Evolutionary conservation across 2,113 vertebrate species (phyloP).

Genomic region (Colaptes auratus): DNA sequence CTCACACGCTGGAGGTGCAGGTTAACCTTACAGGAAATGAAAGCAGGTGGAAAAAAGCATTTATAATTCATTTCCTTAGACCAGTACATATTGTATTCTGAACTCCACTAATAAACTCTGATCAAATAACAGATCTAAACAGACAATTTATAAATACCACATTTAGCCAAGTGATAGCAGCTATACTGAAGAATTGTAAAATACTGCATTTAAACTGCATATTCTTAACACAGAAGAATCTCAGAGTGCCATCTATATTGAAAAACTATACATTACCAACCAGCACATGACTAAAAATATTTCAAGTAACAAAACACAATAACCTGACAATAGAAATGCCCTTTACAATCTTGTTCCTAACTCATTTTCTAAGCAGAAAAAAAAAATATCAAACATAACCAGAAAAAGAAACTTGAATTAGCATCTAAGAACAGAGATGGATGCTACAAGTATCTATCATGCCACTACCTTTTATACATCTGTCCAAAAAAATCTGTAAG

Average conservation of each 20-base stretch:
- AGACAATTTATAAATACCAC: neutral
- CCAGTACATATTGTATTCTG: rapidly evolving
- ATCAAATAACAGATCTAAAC: neutral
- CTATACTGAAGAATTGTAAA: neutral
- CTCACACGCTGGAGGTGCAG: neutral
- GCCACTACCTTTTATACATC: neutral
- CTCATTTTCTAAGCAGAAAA: neutral
- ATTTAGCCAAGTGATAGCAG: neutral
- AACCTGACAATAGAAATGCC: neutral
- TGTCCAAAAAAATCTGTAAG: neutral
- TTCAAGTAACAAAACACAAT: neutral
- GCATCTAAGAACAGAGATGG: neutral
- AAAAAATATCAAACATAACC: neutral
- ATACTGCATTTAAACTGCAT: neutral
- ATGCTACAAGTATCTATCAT: neutral
- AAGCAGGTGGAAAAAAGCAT: neutral
- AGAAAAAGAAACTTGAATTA: neutral
- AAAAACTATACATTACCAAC: neutral
- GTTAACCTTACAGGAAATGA: neutral
- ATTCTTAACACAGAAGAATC: neutral
- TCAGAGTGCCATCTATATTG: neutral
- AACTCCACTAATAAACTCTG: neutral
- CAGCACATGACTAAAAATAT: neutral
- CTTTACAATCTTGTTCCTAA: neutral
- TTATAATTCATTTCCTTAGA: neutral